Evolutionary conservation across 2,888 invertebrate genomes (phyloP).

Genomic region (Macropis europaea): DNA sequence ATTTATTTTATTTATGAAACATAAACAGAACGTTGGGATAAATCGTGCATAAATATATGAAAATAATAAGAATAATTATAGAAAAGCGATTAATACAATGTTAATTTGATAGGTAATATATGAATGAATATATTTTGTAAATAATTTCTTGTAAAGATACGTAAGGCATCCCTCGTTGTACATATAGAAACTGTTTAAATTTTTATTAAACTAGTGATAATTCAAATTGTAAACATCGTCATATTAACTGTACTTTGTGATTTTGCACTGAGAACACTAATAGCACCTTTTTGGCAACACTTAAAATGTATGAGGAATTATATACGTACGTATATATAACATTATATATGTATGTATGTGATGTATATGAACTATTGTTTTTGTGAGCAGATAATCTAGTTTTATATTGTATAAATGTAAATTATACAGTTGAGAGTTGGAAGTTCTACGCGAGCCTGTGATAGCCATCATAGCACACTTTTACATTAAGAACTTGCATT

Average conservation of each 20-base stretch:
- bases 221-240: conserved; percentile 69
- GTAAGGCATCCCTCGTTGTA: conserved; percentile 73
- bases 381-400: conserved; percentile 73
- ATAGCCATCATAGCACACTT: conserved; percentile 65
- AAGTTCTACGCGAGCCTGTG: conserved; percentile 54
- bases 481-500: conserved; percentile 41
- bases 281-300: conserved; percentile 53
- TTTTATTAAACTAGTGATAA: conserved; percentile 76
- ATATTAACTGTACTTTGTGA: conserved; percentile 68
- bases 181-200: conserved; percentile 75
- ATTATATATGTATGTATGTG: conserved; percentile 61
- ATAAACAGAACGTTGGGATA: conserved; percentile 67
- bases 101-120: conserved; percentile 79
- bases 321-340: conserved; percentile 58
- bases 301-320: conserved; percentile 44
- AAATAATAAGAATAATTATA: conserved; percentile 66
- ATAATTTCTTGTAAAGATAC: conserved; percentile 78
- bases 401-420: conserved; percentile 75
- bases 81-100: conserved; percentile 69
- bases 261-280: conserved; percentile 57
- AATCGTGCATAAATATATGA: conserved; percentile 71
- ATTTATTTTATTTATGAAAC: conserved; percentile 75
- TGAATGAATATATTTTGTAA: conserved; percentile 79
- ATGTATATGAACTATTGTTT: conserved; percentile 68
- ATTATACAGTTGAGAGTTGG: conserved; percentile 67